phyloP scores from a whole-genome alignment of 1,140 invertebrate genomes.

The Drosophila athabasca region DNA sequence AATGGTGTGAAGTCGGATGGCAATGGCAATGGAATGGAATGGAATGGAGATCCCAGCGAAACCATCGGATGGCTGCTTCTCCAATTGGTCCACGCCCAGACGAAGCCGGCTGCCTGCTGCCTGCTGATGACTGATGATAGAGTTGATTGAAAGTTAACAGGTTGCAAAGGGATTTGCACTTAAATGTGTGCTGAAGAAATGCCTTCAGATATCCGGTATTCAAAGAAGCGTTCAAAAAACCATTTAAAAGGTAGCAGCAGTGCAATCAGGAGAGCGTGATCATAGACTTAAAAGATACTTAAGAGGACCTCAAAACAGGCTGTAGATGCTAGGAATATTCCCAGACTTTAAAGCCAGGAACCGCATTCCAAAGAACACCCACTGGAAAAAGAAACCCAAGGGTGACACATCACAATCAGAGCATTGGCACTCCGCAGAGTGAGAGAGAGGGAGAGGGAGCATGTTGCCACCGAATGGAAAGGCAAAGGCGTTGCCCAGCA shows the following conservation, averaged over 20 bases:
- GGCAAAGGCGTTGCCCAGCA: constrained; percentile 54
- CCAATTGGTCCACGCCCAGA: constrained; percentile 44
- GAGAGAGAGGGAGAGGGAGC: background rate
- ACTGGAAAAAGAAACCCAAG: constrained; percentile 34
- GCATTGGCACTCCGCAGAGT: background rate
- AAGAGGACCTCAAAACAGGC: no score
- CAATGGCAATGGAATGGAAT: constrained; percentile 37
- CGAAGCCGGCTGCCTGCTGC: constrained; percentile 6
- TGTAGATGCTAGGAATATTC: no score
- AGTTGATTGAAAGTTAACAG: constrained; percentile 59
- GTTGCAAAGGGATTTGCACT: constrained; percentile 26
- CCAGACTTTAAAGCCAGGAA: background rate
- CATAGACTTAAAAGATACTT: no score
- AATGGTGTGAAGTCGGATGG: constrained; percentile 64
- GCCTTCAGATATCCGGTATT: no score
- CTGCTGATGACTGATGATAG: constrained; percentile 53
- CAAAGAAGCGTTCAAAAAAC: no score
- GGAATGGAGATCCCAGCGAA: constrained; percentile 3
- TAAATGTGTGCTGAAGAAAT: constrained; percentile 18
- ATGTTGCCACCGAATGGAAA: constrained; percentile 10
- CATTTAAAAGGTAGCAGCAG: no score
- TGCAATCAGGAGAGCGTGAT: no score
- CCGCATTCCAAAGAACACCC: constrained; percentile 29
- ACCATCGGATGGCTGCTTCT: constrained; percentile 4
- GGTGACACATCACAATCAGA: constrained; percentile 61